Evolutionary conservation across 1,140 invertebrate species (phyloP), one percentile per base, ranked within the genome.

Genomic region (Cherax quadricarinatus): DNA sequence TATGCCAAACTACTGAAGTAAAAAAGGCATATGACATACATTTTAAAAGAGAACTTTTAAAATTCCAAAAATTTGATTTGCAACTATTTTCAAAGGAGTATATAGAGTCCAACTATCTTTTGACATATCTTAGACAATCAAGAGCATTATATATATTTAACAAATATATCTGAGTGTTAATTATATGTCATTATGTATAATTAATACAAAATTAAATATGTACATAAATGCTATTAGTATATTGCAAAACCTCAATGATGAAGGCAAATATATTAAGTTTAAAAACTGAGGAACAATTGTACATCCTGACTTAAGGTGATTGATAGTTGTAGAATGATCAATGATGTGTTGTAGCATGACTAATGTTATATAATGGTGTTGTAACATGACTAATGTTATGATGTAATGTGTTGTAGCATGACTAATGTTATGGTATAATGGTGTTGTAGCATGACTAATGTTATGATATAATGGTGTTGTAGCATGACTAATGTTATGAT

Each of bases 241-340:
- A 12, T 70, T 75, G 30, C 30, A 41, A 41, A 41, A 75, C 70
- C 70, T 30, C 24, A 21, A 21, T 9, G 21, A 75, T 30, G 16
- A 75, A 75, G 70, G 70, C 70, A 75, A 30, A 30, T n/a, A 30
- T n/a, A 75, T 24, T 75, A 75, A 30, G 70, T 75, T 30, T 30
- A 24, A 75, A 30, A 75, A 75, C 70, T 75, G 70, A 75, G 70
- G 70, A 75, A 75, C n/a, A 30, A 75, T 75, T 75, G 70, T 75
- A 75, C 70, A 30, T 75, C 6, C n/a, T 75, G 70, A 75, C 70
- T 75, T 75, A 75, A 21, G 70, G 6, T 75, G 53, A 57, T 3
- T 57, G 53, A 5, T 57, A 14, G 53, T 57, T 57, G 53, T 57
- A 57, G 53, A 41, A 41, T 41, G 30, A 41, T 2, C 30, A 41